Evolutionary conservation across 2,797 vertebrate species (phyloP), one percentile per base, ranked within the genome.

Genomic region (Triplophysa bombifrons): DNA sequence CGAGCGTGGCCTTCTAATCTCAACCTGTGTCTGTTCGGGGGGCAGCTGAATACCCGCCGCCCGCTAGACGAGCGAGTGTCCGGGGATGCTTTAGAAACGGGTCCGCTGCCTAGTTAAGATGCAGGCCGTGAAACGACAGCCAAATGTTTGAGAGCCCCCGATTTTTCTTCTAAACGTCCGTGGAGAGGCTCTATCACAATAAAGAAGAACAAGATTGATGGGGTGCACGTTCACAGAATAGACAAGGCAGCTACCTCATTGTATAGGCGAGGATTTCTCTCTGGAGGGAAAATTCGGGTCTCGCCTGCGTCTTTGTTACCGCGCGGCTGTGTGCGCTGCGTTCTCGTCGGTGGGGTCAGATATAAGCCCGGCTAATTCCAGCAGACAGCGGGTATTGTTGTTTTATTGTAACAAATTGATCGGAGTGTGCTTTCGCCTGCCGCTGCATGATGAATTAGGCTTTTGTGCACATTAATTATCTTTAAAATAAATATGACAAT

Each of bases 391-490:
- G 71, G 63, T 64, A 41, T 78, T 80, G 83, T 83, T 79, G 60
- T 82, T 86, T 81, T 81, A 83, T 84, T 81, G 81, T 73, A 78
- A 82, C 81, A 83, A 83, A 83, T 82, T 74, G 80, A 76, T 84
- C 53, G 55, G 82, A 83, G 82, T 58, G 63, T 6, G 14, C 68
- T 74, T 25, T 78, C 50, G 9, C 48, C 81, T 69, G 58, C 71
- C 53, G 71, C 70, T 34, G 66, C 63, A 34, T 76, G 71, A 83
- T 79, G 77, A 61, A 80, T 76, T 53, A 69, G 74, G 81, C 72
- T 75, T 78, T 70, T 84, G 73, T 86, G 80, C 78, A 74, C 74
- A 85, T 88, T 86, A 85, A 85, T 88, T 83, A 81, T 86, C 78
- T 84, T 85, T 81, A 67, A 78, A 85, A 81, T 85, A 85, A 85